Base-by-base conservation (phyloP, 2,113 vertebrate species). In the Plecotus auritus region DNA sequence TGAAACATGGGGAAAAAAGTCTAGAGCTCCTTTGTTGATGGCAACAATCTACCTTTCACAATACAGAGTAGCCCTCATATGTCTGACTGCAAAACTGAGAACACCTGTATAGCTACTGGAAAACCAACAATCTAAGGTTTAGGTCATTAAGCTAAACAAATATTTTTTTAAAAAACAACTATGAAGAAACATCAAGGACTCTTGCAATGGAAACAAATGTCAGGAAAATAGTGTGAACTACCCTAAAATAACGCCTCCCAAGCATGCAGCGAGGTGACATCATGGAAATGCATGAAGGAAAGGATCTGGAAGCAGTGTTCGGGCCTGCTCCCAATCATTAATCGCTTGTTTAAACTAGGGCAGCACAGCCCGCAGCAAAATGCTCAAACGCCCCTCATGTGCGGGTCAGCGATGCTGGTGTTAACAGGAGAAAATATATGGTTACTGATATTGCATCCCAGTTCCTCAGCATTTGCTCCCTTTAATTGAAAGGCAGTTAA, bases 401-500 rank as follows among this genome's bases (percentile, higher is more conserved):
- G 93, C 59, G 87, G 96, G 96, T 97, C 98, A 97, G 95, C 85
- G 78, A 96, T 22, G 89, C 95, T 88, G 92, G 98, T 98, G 98
- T 98, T 98, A 98, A 98, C 98, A 97, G 98, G 96, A 97, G 97
- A 98, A 98, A 98, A 98, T 97, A 98, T 95, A 98, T 96, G 95
- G 97, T 97, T 98, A 97, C 96, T 94, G 77, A 97, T 95, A 92
- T 90, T 91, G 93, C 35, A 56, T 94, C 96, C 93, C 88, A 90
- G 91, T 97, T 96, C 97, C 96, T 95, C 86, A 96, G 93, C 95
- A 94, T 97, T 97, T 97, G 97, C 96, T 98, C 96, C 97, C 96
- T 98, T 97, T 98, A 98, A 98, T 97, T 98, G 98, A 98, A 98
- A 97, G 96, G 98, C 97, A 98, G 98, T 97, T 98, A 98, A 98